These are phyloP conservation scores for Chaitophorus viminalis DNA, from an alignment of 2,888 invertebrate genomes.

Conservation along the genomic window DNA sequence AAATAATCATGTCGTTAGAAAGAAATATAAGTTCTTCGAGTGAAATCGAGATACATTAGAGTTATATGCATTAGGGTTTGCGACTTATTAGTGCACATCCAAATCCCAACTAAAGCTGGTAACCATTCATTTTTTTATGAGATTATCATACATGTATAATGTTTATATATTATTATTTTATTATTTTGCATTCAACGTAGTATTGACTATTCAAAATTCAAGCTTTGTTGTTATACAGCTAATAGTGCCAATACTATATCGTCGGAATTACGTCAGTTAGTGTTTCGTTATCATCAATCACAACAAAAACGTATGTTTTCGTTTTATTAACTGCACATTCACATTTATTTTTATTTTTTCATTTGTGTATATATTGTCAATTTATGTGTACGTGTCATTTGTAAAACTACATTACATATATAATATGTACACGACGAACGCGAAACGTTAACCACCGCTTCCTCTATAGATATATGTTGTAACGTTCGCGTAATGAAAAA, in stretches of 20 bases:
- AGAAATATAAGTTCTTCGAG: too few species aligned
- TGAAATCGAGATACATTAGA: neutral
- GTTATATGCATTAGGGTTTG: neutral
- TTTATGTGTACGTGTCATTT: neutral
- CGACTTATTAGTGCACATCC: neutral
- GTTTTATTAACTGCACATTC: neutral
- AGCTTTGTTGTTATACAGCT: neutral
- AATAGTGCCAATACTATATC: too few species aligned
- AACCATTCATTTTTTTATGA: neutral
- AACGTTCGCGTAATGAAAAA: neutral
- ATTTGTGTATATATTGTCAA: neutral
- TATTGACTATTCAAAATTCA: constrained; percentile 16
- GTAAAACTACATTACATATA: neutral
- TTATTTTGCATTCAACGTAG: neutral
- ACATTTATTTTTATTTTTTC: neutral
- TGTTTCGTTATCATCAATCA: neutral
- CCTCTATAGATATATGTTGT: neutral
- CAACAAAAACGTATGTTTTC: neutral
- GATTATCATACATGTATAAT: too few species aligned
- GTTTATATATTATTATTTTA: neutral
- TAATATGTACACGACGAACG: neutral
- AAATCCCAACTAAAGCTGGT: neutral
- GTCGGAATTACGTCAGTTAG: neutral
- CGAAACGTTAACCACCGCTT: neutral
- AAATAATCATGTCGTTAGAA: too few species aligned